phyloP scores from a whole-genome alignment of 2,888 invertebrate species.

The Syritta pipiens region DNA sequence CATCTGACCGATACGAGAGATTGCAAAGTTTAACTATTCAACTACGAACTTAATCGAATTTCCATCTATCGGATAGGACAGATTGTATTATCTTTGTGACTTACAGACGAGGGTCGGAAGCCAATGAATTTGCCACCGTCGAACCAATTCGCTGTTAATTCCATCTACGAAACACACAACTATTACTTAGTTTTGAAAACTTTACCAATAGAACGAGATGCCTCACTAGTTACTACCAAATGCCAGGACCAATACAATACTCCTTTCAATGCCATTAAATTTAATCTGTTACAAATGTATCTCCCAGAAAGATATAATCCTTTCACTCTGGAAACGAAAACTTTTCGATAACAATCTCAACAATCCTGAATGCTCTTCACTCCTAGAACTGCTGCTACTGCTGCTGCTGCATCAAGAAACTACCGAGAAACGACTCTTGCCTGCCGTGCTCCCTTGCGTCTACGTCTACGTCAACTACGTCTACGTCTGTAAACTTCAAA shows the following conservation, averaged over 20 bases:
- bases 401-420: neutral
- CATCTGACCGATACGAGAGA: no score
- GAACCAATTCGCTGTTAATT: neutral
- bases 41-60: no score
- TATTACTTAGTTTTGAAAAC: conserved; percentile 1
- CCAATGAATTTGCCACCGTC: neutral
- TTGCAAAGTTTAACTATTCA: no score
- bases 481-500: neutral
- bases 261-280: conserved; percentile 25
- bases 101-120: no score
- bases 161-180: neutral
- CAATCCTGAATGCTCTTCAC: conserved; percentile 12
- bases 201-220: neutral
- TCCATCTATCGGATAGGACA: no score
- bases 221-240: neutral
- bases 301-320: conserved; percentile 34
- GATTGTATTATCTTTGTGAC: no score
- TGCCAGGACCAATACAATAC: neutral
- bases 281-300: conserved; percentile 47
- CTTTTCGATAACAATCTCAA: conserved; percentile 46
- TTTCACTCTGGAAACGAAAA: conserved; percentile 27
- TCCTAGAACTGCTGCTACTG: neutral
- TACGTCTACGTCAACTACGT: no score
- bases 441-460: neutral
- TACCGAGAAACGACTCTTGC: neutral